Evolutionary conservation across 2,888 invertebrate genomes (phyloP), one percentile per base, ranked within the genome.

Genomic region (Listrodromus nycthemerus): DNA sequence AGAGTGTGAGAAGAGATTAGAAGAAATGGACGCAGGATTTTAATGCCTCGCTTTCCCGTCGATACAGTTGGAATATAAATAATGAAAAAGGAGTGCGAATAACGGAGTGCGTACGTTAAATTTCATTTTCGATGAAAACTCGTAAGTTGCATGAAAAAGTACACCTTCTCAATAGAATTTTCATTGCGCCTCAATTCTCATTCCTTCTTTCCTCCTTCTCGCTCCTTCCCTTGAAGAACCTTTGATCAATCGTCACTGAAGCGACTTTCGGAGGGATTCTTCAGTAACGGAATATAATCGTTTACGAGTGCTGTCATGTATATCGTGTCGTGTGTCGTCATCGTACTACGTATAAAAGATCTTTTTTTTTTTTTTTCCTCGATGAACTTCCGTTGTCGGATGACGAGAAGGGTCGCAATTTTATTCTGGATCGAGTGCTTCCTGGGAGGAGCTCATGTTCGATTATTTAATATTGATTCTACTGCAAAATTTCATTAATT

Each of bases 261-360:
- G 30, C 71, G 73, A 80, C 74, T 80, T 74, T 74, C 67, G 67
- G 73, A 80, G 74, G 71, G 71, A 41, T 88, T 88, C 88, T 87
- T 87, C 88, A 85, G 86, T 88, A 87, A 87, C 84, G 86, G 85
- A 86, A 86, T 88, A 87, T 87, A 83, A 89, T 86, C 86, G 79
- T 81, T 80, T 75, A 80, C 85, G 84, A 85, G 83, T 86, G 83
- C 83, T 87, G 86, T 87, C 86, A 85, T 85, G 85, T 87, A 84
- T 86, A 84, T 86, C 85, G 82, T 85, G 76, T 86, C 80, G 80
- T 85, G 82, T 84, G 88, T 91, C 91, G 89, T 88, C 89, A 83
- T 84, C 81, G 84, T 84, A 81, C 55, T 66, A 66, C 81, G 61
- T 82, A 79, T 84, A 21, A 66, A 50, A 63, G 16, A 69, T 61